Evolutionary conservation across 2,797 vertebrate species (phyloP).

Genomic region (Dryobates pubescens): DNA sequence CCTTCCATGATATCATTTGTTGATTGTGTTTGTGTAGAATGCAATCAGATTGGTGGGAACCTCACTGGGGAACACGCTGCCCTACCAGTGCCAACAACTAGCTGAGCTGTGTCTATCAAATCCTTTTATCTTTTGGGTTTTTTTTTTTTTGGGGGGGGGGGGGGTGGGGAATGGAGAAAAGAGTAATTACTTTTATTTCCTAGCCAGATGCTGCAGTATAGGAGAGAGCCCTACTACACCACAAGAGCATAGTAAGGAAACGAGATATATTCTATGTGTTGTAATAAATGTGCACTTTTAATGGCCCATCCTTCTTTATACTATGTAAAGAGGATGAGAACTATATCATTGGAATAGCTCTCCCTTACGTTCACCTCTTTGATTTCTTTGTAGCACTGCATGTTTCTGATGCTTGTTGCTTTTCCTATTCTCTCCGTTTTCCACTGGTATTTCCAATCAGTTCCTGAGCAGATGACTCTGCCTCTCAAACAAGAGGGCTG

Average conservation of each 20-base stretch:
- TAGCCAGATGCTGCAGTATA: neutral
- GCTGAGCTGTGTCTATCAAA: neutral
- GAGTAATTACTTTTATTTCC: neutral
- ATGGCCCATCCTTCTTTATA: neutral
- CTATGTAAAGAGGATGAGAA: neutral
- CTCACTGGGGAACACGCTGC: rapidly evolving
- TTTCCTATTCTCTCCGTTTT: neutral
- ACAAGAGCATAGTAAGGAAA: neutral
- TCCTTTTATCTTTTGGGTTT: neutral
- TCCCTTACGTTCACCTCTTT: neutral
- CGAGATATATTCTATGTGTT: neutral
- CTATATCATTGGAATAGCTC: neutral
- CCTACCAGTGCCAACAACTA: neutral
- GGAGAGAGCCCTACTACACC: neutral
- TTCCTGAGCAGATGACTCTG: neutral
- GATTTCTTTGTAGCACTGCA: neutral
- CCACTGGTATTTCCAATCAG: neutral
- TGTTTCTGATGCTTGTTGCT: neutral
- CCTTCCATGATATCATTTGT: neutral
- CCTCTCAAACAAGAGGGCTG: neutral
- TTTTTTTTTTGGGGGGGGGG: neutral
- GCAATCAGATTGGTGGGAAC: neutral
- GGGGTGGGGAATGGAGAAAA: neutral
- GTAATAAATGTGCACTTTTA: neutral
- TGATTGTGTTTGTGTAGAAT: neutral